Evolutionary conservation across 2,888 invertebrate genomes (phyloP).

Genomic region (Boloria euphrosyne): DNA sequence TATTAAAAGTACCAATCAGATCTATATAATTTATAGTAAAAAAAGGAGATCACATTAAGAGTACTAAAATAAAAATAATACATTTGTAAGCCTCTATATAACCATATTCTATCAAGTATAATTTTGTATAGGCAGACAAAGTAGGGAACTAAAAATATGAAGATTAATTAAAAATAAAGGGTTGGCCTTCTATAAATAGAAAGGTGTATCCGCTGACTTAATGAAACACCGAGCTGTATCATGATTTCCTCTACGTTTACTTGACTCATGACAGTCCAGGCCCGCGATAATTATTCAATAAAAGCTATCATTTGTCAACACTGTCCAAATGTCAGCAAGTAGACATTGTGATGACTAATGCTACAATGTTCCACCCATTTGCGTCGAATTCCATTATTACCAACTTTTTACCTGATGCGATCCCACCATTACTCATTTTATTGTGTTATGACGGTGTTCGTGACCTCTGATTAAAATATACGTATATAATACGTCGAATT

Average conservation of each 20-base stretch:
- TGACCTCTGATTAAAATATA: conserved; percentile 46
- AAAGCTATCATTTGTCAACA: conserved; percentile 75
- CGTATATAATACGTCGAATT: no score
- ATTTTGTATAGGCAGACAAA: no score
- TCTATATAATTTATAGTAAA: no score
- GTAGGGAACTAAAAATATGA: no score
- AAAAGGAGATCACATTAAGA: background rate
- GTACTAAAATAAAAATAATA: background rate
- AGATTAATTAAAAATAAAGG: no score
- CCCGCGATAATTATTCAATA: conserved; percentile 76
- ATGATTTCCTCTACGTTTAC: conserved; percentile 54
- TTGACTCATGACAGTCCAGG: conserved; percentile 55
- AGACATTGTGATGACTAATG: conserved; percentile 76
- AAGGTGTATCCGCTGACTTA: conserved; percentile 19
- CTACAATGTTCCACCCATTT: conserved; percentile 70
- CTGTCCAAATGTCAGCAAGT: conserved; percentile 75
- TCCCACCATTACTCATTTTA: conserved; percentile 70
- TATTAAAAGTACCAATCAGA: no score
- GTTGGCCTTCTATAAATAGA: no score
- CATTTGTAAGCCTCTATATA: no score
- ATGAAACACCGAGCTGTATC: conserved; percentile 34
- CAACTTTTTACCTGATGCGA: conserved; percentile 74
- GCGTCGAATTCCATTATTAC: conserved; percentile 69
- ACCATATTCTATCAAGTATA: no score
- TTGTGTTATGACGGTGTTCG: conserved; percentile 62